Evolutionary conservation across 2,797 vertebrate species (phyloP).

Genomic region (Lepilemur septentrionalis): DNA sequence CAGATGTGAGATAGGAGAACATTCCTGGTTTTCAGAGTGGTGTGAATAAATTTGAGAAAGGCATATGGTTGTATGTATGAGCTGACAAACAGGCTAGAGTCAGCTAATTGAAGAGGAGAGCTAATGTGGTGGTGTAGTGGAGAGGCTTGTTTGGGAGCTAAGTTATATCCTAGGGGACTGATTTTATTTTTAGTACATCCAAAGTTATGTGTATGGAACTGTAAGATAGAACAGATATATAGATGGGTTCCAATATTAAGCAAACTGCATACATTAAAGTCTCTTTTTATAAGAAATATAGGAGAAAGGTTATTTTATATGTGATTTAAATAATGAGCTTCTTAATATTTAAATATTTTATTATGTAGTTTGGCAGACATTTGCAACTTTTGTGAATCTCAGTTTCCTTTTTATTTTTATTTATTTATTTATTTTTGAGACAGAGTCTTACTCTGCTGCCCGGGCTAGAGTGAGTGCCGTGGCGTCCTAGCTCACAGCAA

Average conservation of each 20-base stretch:
- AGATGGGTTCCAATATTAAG: constrained; percentile 39
- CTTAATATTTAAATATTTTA: constrained; percentile 27
- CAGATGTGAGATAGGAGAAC: neutral
- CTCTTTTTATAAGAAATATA: constrained; percentile 39
- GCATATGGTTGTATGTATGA: neutral
- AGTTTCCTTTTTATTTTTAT: neutral
- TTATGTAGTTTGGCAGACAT: constrained; percentile 1
- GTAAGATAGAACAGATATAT: constrained; percentile 20
- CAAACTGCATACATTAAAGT: constrained; percentile 20
- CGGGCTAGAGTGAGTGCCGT: no score
- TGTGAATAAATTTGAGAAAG: constrained; percentile 25
- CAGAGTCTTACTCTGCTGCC: no score
- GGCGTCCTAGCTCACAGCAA: no score
- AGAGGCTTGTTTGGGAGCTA: neutral
- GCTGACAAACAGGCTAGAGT: neutral
- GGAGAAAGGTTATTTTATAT: constrained; percentile 17
- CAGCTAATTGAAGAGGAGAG: neutral
- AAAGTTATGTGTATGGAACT: constrained; percentile 26
- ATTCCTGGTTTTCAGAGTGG: constrained; percentile 8
- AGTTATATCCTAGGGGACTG: neutral
- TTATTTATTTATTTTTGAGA: no score
- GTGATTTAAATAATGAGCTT: constrained; percentile 41
- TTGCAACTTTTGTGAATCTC: constrained; percentile 1
- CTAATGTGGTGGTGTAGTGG: neutral
- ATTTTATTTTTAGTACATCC: constrained; percentile 48